Evolutionary conservation across 2,888 invertebrate species (phyloP).

Genomic region (Oligia latruncula): DNA sequence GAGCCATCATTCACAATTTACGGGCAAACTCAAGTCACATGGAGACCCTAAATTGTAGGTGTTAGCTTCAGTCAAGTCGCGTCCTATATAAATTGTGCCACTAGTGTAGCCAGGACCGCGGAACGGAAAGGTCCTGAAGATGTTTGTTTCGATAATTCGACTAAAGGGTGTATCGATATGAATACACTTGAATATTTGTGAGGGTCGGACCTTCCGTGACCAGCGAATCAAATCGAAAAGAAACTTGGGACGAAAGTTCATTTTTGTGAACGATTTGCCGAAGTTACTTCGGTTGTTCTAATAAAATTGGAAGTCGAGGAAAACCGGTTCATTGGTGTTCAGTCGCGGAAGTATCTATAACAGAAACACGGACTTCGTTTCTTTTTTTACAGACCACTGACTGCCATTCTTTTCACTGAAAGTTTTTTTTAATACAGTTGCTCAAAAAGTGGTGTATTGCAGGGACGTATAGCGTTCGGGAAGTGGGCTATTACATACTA

Average conservation of each 20-base stretch:
- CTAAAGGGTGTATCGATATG: slow-evolving; percentile 58
- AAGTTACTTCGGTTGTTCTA: slow-evolving; percentile 33
- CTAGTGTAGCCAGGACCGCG: slow-evolving; percentile 20
- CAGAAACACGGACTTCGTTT: slow-evolving; percentile 53
- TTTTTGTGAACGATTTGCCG: slow-evolving; percentile 34
- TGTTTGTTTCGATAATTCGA: slow-evolving; percentile 56
- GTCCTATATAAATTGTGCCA: slow-evolving; percentile 51
- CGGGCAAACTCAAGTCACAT: slow-evolving; percentile 37
- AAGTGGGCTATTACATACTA: too few relatives aligned
- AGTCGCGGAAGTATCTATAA: slow-evolving; percentile 38
- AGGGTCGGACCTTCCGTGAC: slow-evolving; percentile 54
- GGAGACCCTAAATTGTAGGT: slow-evolving; percentile 45
- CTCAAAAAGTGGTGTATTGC: too few relatives aligned
- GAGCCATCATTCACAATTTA: slow-evolving; percentile 35
- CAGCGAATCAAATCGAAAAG: slow-evolving; percentile 42
- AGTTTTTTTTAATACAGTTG: too few relatives aligned
- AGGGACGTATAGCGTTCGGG: too few relatives aligned
- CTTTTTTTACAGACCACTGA: slow-evolving; percentile 49
- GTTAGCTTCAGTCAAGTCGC: slow-evolving; percentile 45
- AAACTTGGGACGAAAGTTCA: slow-evolving; percentile 40
- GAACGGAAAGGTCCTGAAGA: slow-evolving; percentile 31
- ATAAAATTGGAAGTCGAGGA: slow-evolving; percentile 51
- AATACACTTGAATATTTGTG: slow-evolving; percentile 53
- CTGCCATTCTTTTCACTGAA: slow-evolving; percentile 36
- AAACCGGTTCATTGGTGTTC: slow-evolving; percentile 44